phyloP scores from a whole-genome alignment of 1,140 invertebrate genomes.

The Limonius californicus region DNA sequence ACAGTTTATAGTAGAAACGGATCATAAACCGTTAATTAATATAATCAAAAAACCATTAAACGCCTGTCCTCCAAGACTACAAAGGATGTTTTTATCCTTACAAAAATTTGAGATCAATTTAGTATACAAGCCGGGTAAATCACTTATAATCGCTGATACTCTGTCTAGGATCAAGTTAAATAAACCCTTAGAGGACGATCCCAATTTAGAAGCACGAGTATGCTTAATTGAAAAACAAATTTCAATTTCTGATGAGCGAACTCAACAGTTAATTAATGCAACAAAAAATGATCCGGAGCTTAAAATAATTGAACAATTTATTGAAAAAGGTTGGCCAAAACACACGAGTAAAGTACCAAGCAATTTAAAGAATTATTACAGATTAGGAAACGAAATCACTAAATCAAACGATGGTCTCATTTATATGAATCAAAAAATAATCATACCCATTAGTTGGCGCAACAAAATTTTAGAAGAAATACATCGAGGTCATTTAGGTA shows the following conservation, averaged over 20 bases:
- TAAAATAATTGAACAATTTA: conserved; percentile 9
- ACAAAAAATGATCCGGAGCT: conserved; percentile 19
- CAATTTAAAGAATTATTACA: conserved; percentile 23
- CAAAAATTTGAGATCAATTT: conserved; percentile 32
- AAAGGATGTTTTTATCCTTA: conserved; percentile 28
- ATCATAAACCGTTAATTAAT: conserved; percentile 28
- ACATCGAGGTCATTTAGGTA: too few species aligned
- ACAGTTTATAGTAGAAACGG: not conserved
- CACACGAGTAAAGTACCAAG: conserved; percentile 13
- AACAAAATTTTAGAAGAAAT: too few species aligned
- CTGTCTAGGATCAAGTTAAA: conserved; percentile 29
- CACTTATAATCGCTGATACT: conserved; percentile 44
- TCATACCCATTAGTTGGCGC: too few species aligned
- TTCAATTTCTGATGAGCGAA: conserved; percentile 22
- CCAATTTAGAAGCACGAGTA: conserved; percentile 21
- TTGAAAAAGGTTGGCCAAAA: conserved; percentile 24
- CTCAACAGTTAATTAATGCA: conserved; percentile 4
- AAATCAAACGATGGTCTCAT: conserved; percentile 15
- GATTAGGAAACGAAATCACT: conserved; percentile 24
- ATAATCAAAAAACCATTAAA: conserved; percentile 33
- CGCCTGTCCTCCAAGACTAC: not conserved
- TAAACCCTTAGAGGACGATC: conserved; percentile 16
- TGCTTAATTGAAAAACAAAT: conserved; percentile 19
- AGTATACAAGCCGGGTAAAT: conserved; percentile 32
- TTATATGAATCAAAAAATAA: conserved; percentile 21